Evolutionary conservation across 2,797 vertebrate genomes (phyloP).

Genomic region (Lagorchestes hirsutus): DNA sequence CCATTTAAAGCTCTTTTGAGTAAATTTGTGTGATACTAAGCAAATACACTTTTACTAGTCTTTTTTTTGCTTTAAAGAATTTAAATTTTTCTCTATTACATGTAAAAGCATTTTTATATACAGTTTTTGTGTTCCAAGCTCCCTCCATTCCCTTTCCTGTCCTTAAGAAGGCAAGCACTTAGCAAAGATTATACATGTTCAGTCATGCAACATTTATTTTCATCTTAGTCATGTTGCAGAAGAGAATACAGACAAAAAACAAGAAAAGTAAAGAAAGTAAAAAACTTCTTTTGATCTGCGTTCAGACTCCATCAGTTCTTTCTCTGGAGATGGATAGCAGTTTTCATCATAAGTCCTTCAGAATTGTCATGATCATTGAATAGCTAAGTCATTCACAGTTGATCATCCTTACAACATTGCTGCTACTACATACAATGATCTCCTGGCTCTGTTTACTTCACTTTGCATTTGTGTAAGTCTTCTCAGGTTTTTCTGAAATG

Average conservation of each 20-base stretch:
- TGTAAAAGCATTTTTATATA: not conserved
- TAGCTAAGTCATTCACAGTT: not conserved
- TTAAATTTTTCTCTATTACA: no score
- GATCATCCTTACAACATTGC: not conserved
- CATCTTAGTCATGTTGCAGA: not conserved
- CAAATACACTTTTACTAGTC: not conserved
- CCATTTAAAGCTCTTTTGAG: not conserved
- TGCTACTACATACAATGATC: not conserved
- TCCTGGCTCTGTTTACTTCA: not conserved
- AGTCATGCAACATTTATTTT: not conserved
- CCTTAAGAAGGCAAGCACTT: not conserved
- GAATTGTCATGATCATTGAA: not conserved
- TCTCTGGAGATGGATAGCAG: not conserved
- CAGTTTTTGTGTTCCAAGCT: not conserved
- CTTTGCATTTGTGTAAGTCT: not conserved
- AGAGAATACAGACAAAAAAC: not conserved
- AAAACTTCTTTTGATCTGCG: not conserved
- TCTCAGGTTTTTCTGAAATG: not conserved
- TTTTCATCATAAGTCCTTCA: not conserved
- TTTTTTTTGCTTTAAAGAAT: not conserved
- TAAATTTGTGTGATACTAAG: not conserved
- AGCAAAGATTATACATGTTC: not conserved
- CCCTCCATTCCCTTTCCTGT: not conserved
- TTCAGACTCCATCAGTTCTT: not conserved
- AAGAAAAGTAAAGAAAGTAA: not conserved